Evolutionary conservation across 35 echinoderm and acorn worm genomes (phyloP).

Genomic region (Diadema setosum): DNA sequence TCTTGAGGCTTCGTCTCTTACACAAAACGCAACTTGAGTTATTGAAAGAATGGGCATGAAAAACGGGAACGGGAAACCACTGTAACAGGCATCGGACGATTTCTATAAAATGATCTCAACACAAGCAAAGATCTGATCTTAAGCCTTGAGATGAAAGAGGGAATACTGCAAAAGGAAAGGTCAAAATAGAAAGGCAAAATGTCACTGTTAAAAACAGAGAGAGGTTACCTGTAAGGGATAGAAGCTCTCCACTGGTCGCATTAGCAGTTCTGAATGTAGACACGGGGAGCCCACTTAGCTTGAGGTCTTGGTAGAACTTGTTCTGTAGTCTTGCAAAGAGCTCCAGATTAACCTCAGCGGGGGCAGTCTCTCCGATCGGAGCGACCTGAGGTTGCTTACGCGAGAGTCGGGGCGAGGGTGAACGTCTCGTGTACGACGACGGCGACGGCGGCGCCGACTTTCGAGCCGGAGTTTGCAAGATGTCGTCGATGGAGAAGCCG

Average conservation of each 20-base stretch:
- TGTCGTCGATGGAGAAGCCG: slow-evolving; percentile 7
- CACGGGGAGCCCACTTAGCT: background rate
- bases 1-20: too few relatives aligned
- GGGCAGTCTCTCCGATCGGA: background rate
- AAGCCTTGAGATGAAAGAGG: too few relatives aligned
- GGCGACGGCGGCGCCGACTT: background rate
- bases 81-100: too few relatives aligned
- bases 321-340: background rate
- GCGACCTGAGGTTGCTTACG: background rate
- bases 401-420: background rate
- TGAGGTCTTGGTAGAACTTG: slow-evolving; percentile 3
- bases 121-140: too few relatives aligned
- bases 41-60: too few relatives aligned
- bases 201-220: too few relatives aligned
- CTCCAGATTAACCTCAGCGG: background rate
- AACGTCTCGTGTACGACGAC: background rate
- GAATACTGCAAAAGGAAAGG: too few relatives aligned
- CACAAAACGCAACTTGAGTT: too few relatives aligned
- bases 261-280: background rate
- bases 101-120: too few relatives aligned
- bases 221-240: background rate
- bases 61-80: too few relatives aligned
- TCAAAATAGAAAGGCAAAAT: too few relatives aligned
- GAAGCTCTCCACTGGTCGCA: background rate
- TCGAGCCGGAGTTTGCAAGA: background rate